Evolutionary conservation across 1,140 invertebrate species (phyloP), one percentile per base, ranked within the genome.

Genomic region (Ruditapes philippinarum): DNA sequence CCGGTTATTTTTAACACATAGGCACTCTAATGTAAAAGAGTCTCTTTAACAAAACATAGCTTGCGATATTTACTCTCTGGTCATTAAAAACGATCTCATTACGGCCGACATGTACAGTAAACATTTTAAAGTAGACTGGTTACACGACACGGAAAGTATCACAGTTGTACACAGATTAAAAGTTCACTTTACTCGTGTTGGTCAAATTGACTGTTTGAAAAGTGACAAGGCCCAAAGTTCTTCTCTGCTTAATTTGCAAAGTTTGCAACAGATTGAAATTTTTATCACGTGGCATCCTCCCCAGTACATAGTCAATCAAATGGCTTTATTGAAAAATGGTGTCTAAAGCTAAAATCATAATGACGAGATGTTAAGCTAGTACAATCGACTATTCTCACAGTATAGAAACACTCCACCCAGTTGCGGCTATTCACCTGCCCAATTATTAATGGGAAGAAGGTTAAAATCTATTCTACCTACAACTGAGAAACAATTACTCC

Each of bases 61-160:
- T n/a, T 54, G 82, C 7, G 91, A 94, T 62, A 73, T 94, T 14
- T 92, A 91, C 62, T 57, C 90, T 51, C 42, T 93, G 0, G 78
- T 89, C 49, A 81, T 88, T 17, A 70, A 76, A 65, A 17, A 89
- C 3, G 94, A 92, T 40, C 45, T 93, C 0, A 57, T 90, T n/a
- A n/a, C n/a, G n/a, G n/a, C n/a, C n/a, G n/a, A n/a, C 62, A 86
- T 60, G n/a, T 90, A 60, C 57, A 49, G 28, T 19, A 45, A 40
- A n/a, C 74, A 25, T 9, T 57, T 76, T 57, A 68, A 85, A 73
- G 38, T 85, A 28, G 82, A 57, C 45, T 9, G 2, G 17, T 33
- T 85, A 31, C 42, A 42, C 22, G 81, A 73, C 40, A 84, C 38
- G 12, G 33, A 25, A 40, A 40, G 33, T 22, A 31, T 4, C 2